Evolutionary conservation across 1,140 invertebrate genomes (phyloP), one percentile per base, ranked within the genome.

Genomic region (Nephila pilipes): DNA sequence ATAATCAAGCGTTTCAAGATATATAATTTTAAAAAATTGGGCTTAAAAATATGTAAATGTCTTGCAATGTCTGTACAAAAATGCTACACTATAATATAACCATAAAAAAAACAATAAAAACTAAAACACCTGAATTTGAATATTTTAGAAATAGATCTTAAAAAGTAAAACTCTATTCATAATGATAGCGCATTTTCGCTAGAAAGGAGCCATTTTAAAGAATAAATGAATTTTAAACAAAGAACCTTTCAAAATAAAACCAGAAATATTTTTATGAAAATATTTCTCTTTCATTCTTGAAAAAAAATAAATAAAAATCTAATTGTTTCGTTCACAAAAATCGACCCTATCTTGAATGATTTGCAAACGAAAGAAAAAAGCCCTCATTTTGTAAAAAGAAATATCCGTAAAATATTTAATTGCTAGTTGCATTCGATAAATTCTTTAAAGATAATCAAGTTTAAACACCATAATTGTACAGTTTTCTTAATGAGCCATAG

Each of bases 391-490:
- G 16, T 14, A 75, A 75, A 75, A 32, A 36, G 29, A 18, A 5
- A 29, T 75, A 25, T 3, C 32, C 18, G 6, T 25, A 32, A 29
- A 32, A 75, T 36, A 75, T 75, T 75, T 75, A 75, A 75, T 75
- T 75, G 69, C 10, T 32, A 36, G 69, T 75, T 75, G 16, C 69
- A 75, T 36, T 75, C 25, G 69, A 32, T 36, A 18, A 75, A 75
- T 75, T 18, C 18, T 75, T 36, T 75, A 18, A 16, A 18, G 14
- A 75, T 75, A 32, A 75, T 75, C 69, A 75, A 18, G 29, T 20
- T 75, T 75, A 75, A 75, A 75, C 69, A 75, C 69, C 69, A 32
- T 75, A 75, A 75, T 75, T 75, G 69, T 75, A 32, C 69, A 12
- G 69, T 75, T 36, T 2, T 32, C 29, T 18, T 75, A 75, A 75